Evolutionary conservation across 2,797 vertebrate species (phyloP).

Genomic region (Petrocephalus sullivani): DNA sequence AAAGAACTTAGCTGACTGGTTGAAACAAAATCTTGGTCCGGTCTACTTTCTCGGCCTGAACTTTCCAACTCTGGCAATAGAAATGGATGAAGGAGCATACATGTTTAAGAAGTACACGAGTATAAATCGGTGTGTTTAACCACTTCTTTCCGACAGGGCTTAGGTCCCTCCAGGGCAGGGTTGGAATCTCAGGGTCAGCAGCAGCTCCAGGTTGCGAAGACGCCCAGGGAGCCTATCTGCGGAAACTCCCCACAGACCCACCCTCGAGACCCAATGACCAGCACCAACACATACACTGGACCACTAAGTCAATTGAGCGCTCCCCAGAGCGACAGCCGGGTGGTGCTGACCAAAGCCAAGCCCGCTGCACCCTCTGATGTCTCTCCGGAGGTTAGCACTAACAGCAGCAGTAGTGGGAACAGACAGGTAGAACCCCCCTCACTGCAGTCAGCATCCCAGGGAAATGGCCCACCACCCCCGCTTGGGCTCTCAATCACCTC

Average conservation of each 20-base stretch:
- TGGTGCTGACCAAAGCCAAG: neutral
- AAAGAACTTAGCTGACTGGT: neutral
- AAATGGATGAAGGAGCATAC: neutral
- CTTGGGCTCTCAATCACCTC: constrained; percentile 16
- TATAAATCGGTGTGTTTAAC: neutral
- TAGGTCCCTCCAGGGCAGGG: constrained; percentile 8
- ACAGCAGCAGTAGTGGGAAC: neutral
- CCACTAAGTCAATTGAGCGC: neutral
- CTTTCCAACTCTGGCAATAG: neutral
- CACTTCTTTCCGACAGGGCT: constrained; percentile 28
- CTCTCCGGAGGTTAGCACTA: neutral
- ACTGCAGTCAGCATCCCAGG: constrained; percentile 8
- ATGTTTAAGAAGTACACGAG: constrained; percentile 24
- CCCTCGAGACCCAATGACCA: neutral
- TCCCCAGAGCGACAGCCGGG: neutral
- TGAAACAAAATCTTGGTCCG: neutral
- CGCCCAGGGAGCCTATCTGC: constrained; percentile 40
- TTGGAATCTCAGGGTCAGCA: constrained; percentile 31
- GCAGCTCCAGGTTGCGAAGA: constrained; percentile 19
- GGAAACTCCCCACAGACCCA: constrained; percentile 7
- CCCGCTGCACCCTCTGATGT: neutral
- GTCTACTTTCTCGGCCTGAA: neutral
- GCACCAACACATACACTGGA: neutral
- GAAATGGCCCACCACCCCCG: constrained; percentile 32
- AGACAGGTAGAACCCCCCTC: neutral